phyloP scores from a whole-genome alignment of 1,140 invertebrate species.

The Drosophila lowei region DNA sequence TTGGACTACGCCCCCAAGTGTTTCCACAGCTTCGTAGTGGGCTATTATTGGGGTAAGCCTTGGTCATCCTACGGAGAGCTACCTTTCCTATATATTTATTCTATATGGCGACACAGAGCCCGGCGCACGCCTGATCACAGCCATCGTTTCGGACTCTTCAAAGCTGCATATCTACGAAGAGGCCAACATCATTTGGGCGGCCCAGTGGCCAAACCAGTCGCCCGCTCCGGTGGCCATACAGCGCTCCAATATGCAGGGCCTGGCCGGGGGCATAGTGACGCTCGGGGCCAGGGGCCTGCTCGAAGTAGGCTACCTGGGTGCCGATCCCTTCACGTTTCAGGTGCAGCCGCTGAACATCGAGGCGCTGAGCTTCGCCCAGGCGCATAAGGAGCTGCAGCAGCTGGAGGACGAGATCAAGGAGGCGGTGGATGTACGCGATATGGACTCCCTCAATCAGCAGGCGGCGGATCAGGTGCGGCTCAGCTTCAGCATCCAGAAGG shows the following conservation, averaged over 20 bases:
- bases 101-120: slow-evolving; percentile 81
- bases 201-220: slow-evolving; percentile 84
- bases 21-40: slow-evolving; percentile 75
- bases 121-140: slow-evolving; percentile 85
- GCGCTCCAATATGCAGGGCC: slow-evolving; percentile 69
- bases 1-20: slow-evolving; percentile 80
- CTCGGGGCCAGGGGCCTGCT: slow-evolving; percentile 63
- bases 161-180: slow-evolving; percentile 89
- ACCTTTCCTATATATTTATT: background rate
- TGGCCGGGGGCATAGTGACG: slow-evolving; percentile 74
- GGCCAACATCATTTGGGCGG: slow-evolving; percentile 89
- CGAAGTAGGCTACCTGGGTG: slow-evolving; percentile 74
- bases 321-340: slow-evolving; percentile 77
- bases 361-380: slow-evolving; percentile 72
- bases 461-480: slow-evolving; percentile 72
- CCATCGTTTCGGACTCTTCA: slow-evolving; percentile 86
- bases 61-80: fast-evolving
- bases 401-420: slow-evolving; percentile 82
- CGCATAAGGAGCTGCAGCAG: slow-evolving; percentile 76
- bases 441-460: slow-evolving; percentile 73
- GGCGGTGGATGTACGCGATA: slow-evolving; percentile 71
- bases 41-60: slow-evolving; percentile 79
- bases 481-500: slow-evolving; percentile 54
- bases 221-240: slow-evolving; percentile 73
- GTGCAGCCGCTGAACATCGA: slow-evolving; percentile 70